phyloP scores from a whole-genome alignment of 2,888 invertebrate species.

The Diploptera punctata region DNA sequence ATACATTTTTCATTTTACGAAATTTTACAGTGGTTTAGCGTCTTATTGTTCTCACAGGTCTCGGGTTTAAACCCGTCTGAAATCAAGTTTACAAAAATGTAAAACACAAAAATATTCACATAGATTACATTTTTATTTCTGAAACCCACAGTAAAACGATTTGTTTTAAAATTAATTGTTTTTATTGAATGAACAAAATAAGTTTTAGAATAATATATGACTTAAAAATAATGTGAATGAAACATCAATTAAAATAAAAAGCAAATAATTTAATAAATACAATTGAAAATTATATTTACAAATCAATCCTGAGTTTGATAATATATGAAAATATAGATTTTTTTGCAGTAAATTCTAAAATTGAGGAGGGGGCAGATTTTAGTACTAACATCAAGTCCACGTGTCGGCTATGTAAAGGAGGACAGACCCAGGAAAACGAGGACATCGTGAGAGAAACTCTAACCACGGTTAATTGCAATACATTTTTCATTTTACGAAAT shows the following conservation, averaged over 20 bases:
- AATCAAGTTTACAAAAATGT: background rate
- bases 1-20: background rate
- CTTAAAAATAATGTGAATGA: too few relatives aligned
- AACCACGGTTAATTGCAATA: background rate
- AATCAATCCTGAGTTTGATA: too few relatives aligned
- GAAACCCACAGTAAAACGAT: background rate
- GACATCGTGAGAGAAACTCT: background rate
- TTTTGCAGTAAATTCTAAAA: too few relatives aligned
- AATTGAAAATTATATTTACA: too few relatives aligned
- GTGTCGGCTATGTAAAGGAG: slow-evolving; percentile 11
- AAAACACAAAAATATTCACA: background rate
- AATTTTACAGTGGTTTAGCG: background rate
- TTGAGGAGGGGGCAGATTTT: slow-evolving; percentile 22
- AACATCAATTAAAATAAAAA: too few relatives aligned
- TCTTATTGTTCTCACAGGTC: background rate
- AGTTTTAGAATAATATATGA: too few relatives aligned
- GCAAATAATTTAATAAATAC: too few relatives aligned
- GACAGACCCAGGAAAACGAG: slow-evolving; percentile 1
- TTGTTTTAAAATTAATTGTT: background rate
- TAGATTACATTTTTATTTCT: background rate
- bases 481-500: background rate
- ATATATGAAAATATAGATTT: too few relatives aligned
- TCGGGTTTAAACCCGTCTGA: background rate
- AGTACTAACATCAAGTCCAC: slow-evolving; percentile 19
- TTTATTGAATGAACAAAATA: too few relatives aligned